Base-by-base conservation (phyloP, 1,140 invertebrate species). In the Drosophila gunungcola region DNA sequence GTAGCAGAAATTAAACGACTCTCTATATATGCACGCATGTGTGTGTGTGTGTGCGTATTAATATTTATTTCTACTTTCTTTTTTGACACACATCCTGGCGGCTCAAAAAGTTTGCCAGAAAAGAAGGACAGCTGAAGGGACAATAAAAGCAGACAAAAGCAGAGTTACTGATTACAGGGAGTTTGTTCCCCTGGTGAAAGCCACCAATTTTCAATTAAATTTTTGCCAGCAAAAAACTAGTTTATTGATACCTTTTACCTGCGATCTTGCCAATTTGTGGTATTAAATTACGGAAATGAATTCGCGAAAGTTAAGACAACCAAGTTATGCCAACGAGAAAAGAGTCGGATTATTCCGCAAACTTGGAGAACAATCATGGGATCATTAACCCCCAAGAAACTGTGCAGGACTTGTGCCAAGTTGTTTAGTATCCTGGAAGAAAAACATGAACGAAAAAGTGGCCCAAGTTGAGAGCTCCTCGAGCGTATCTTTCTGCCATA, bases 1-100 rank as follows among this genome's bases (percentile, higher is more conserved):
- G 74, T 76, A 54, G 63, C 74, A 76, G 62, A 77, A 77, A 77
- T 77, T 77, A 77, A 76, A 77, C 63, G 74, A 76, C 73, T 77
- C 73, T 39, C 61, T 38, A 9, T 21, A 36, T 36, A 11, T 38
- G 7, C 12, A 36, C 38, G 32, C 27, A 51, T 52, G 21, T 51
- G 12, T 57, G 45, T 58, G 12, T 53, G 49, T 38, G 49, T 29
- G 29, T 52, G 39, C 21, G 70, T 76, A 67, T 76, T 76, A 76
- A 75, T 76, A 75, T 75, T 75, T 76, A 74, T 76, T 58, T 51
- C 46, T 65, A 36, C 60, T 36, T 63, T 56, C 64, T 55, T 76
- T 75, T 64, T 65, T 76, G 73, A 75, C 73, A 76, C 62, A 75
- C 73, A 75, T 69, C 38, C 64, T 65, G 38, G n/a, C 9, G 36